Evolutionary conservation across 2,888 invertebrate species (phyloP), one percentile per base, ranked within the genome.

Genomic region (Yponomeuta cagnagella): DNA sequence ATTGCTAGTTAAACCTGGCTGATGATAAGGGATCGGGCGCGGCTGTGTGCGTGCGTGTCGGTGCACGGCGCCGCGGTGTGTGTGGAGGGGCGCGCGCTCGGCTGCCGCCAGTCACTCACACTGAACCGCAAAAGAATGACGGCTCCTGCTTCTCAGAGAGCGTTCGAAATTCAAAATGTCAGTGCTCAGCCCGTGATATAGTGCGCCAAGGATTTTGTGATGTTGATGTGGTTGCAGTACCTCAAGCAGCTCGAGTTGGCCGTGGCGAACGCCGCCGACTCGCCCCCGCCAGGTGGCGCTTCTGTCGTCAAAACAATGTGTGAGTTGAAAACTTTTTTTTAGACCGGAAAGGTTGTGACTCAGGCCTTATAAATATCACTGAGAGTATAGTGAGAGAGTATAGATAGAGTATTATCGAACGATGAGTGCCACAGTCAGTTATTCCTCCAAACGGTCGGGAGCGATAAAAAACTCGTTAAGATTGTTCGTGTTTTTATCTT

Each of bases 71-170:
- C 75, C 77, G 30, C 78, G 78, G 86, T 84, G 86, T 83, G 88
- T 81, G 78, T 79, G 77, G 89, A 82, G 87, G 87, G 84, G 82
- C 86, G 85, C 82, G 77, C 81, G 81, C 74, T 76, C 77, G 78
- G 79, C 76, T 79, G 78, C 78, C 82, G 86, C 88, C 92, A 92
- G 92, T 92, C 91, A 91, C 89, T 91, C 89, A 88, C 81, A 83
- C 85, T 85, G 84, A 89, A 87, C 90, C 90, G 89, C 83, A 85
- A 90, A 89, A 91, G 91, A 86, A 90, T 92, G 92, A 91, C 92
- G 91, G 86, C 79, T 80, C 76, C 74, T 74, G 86, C 79, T 80
- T 76, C 74, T 74, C 75, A 43, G 66, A 63, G 15, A 37, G 37
- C 63, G 52, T 65, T 33, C 48, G 15, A 23, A 30, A 33, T 63